Conservation (phyloP, 2,797 vertebrate genomes). For the Muscicapa striata region DNA sequence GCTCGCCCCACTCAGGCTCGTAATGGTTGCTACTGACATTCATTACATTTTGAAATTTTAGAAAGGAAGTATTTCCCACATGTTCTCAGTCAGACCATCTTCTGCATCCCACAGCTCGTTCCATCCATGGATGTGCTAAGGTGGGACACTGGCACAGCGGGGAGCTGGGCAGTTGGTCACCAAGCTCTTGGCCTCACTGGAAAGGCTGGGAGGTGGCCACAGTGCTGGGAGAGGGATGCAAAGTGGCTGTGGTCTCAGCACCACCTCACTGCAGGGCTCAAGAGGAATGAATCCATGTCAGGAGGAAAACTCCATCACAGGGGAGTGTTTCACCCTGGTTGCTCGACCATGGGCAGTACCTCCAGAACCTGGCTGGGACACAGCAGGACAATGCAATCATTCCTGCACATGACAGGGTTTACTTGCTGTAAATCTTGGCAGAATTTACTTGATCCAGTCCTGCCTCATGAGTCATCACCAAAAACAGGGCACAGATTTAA, state of each 20-base stretch:
- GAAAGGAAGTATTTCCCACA: background rate
- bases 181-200: background rate
- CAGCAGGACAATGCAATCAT: background rate
- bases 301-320: background rate
- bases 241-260: accelerated
- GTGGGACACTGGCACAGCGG: background rate
- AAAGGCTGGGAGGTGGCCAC: background rate
- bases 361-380: background rate
- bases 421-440: background rate
- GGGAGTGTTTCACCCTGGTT: background rate
- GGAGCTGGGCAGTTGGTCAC: background rate
- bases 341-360: accelerated
- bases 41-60: background rate
- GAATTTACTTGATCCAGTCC: slow-evolving; percentile 8
- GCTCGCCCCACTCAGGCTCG: background rate
- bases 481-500: background rate
- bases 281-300: background rate
- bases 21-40: background rate
- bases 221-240: background rate
- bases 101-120: background rate
- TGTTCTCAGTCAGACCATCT: background rate
- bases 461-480: background rate
- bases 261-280: background rate
- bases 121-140: background rate
- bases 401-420: background rate